Percentiles rank a stretch among this genome's conserved stretches.
Evolutionary conservation across 2,797 vertebrate genomes (phyloP).

Genomic region (Tangara arthus): DNA sequence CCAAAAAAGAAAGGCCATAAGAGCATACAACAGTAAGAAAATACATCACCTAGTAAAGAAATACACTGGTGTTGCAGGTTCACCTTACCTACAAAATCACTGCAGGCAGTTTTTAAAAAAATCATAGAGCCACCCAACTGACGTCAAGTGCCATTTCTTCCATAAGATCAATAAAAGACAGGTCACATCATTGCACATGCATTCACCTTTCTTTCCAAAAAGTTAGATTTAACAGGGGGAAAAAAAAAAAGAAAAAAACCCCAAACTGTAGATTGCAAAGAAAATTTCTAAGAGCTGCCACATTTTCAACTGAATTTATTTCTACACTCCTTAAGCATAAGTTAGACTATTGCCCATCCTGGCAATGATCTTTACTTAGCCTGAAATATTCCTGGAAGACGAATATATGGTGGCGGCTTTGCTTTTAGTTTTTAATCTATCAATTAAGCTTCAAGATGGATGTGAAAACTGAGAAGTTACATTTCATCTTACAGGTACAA

Average conservation of each 20-base stretch:
- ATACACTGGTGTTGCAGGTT: neutral
- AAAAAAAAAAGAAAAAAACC: fast-evolving
- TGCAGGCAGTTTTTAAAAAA: neutral
- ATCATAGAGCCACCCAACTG: neutral
- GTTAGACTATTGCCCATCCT: neutral
- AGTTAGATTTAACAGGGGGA: neutral
- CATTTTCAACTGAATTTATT: neutral
- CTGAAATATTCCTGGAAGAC: neutral
- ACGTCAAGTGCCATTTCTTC: neutral
- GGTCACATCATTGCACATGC: neutral
- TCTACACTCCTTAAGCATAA: neutral
- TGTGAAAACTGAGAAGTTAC: neutral
- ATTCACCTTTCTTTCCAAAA: neutral
- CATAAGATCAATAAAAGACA: neutral
- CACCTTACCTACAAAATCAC: neutral
- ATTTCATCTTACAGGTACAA: neutral
- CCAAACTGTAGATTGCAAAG: neutral
- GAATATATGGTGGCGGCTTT: neutral
- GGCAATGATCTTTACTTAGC: neutral
- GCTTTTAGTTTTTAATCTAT: neutral
- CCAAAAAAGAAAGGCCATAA: neutral
- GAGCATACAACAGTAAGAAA: neutral
- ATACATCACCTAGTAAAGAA: neutral
- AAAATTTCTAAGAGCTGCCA: neutral
- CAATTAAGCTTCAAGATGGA: neutral